Conservation (phyloP, 2,113 vertebrate species). For the Muntiacus reevesi region DNA sequence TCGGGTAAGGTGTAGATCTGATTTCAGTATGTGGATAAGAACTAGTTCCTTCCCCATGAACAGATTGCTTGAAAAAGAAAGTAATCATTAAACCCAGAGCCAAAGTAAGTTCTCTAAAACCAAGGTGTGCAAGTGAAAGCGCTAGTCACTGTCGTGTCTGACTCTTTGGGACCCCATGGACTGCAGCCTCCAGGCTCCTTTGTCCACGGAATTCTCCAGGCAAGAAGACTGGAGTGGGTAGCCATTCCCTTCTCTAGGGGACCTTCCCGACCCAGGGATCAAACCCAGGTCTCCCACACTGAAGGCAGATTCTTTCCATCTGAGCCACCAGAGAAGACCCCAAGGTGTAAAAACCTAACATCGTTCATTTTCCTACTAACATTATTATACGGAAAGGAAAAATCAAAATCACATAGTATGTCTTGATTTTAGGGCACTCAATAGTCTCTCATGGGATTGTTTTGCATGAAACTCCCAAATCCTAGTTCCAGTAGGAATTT, state of each 20-base stretch:
- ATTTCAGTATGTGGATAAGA: not conserved
- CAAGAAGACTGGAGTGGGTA: not conserved
- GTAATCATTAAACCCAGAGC: not conserved
- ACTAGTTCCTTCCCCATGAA: not conserved
- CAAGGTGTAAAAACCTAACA: fast-evolving
- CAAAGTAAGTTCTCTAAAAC: not conserved
- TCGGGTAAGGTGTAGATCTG: not conserved
- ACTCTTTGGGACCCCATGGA: not conserved
- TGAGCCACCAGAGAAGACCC: not conserved
- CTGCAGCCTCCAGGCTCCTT: not conserved
- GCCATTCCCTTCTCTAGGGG: not conserved
- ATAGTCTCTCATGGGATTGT: not conserved
- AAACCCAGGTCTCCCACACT: not conserved
- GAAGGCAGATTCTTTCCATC: not conserved
- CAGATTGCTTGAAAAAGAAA: not conserved
- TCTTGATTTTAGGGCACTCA: not conserved
- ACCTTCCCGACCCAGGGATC: not conserved
- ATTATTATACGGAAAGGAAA: not conserved
- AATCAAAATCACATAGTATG: fast-evolving
- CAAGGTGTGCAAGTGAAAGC: not conserved
- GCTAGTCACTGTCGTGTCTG: not conserved
- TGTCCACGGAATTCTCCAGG: not conserved
- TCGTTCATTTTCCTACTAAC: not conserved
- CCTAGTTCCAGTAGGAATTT: not conserved
- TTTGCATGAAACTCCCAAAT: not conserved